A percentile compares a stretch with the other conserved stretches of the same genome.
Evolutionary conservation across 2,113 vertebrate genomes (phyloP).

Genomic region (Hypanus sabinus): DNA sequence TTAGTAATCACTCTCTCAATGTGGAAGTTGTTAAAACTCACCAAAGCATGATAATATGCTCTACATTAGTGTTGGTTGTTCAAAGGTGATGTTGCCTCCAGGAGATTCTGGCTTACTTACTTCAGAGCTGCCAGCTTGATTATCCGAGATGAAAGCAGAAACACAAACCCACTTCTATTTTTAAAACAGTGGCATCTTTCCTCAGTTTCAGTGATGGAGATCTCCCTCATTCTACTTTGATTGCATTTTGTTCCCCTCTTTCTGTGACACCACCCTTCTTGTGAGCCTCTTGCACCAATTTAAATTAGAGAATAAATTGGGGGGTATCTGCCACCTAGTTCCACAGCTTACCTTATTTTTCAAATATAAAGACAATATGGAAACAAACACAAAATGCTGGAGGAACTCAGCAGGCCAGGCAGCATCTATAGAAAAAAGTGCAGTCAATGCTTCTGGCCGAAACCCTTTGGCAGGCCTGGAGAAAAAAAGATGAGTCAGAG

Average conservation of each 20-base stretch:
- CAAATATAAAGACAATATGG: too few species aligned
- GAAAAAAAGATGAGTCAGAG: too few species aligned
- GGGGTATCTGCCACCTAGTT: background rate
- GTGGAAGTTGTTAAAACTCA: slow-evolving; percentile 17
- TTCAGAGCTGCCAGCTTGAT: slow-evolving; percentile 12
- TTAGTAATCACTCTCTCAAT: slow-evolving; percentile 17
- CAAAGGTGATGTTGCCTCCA: slow-evolving; percentile 31
- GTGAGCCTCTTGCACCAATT: background rate
- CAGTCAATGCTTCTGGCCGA: too few species aligned
- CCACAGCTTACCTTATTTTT: background rate
- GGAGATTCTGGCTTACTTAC: background rate
- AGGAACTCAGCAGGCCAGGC: too few species aligned
- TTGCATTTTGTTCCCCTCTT: background rate
- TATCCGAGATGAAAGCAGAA: background rate
- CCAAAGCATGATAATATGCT: slow-evolving; percentile 30
- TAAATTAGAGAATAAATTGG: background rate
- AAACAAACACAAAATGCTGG: too few species aligned
- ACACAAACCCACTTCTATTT: slow-evolving; percentile 7
- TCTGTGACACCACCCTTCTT: background rate
- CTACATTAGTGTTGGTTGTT: slow-evolving; percentile 9
- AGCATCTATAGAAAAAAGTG: too few species aligned
- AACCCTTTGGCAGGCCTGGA: too few species aligned
- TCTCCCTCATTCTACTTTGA: background rate
- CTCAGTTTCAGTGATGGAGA: background rate
- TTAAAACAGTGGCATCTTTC: background rate